Evolutionary conservation across 2,797 vertebrate genomes (phyloP).

Genomic region (Chiloscyllium punctatum): DNA sequence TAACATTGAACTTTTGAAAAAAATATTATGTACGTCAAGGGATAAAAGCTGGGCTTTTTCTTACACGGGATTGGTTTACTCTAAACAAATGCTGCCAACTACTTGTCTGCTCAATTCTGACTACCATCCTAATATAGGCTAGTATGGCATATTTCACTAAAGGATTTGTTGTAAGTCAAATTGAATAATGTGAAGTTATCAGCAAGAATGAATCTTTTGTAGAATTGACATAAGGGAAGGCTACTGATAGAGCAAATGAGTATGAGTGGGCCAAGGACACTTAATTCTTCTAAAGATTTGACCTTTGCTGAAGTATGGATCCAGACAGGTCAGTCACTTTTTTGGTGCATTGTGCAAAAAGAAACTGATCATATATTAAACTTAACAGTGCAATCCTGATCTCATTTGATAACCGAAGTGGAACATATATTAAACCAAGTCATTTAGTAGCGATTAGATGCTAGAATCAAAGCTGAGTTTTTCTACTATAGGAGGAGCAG

Average conservation of each 20-base stretch:
- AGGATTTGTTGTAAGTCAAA: background rate
- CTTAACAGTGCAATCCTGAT: background rate
- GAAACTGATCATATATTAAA: background rate
- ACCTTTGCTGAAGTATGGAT: background rate
- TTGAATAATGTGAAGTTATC: background rate
- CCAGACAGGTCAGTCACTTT: background rate
- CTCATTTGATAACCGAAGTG: background rate
- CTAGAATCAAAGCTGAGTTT: background rate
- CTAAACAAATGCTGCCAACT: background rate
- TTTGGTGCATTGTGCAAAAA: background rate
- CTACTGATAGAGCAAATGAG: background rate
- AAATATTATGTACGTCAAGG: background rate
- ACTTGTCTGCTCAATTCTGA: background rate
- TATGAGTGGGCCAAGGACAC: background rate
- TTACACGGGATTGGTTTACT: background rate
- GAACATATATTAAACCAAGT: background rate
- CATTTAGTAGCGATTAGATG: background rate
- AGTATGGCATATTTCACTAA: background rate
- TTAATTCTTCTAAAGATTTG: background rate
- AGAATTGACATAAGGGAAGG: background rate
- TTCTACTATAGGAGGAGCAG: background rate
- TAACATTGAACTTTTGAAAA: background rate
- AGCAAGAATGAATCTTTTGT: background rate
- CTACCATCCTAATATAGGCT: background rate
- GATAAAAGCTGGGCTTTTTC: background rate